Evolutionary conservation across 2,888 invertebrate species (phyloP).

Genomic region (Chloromyia formosa): DNA sequence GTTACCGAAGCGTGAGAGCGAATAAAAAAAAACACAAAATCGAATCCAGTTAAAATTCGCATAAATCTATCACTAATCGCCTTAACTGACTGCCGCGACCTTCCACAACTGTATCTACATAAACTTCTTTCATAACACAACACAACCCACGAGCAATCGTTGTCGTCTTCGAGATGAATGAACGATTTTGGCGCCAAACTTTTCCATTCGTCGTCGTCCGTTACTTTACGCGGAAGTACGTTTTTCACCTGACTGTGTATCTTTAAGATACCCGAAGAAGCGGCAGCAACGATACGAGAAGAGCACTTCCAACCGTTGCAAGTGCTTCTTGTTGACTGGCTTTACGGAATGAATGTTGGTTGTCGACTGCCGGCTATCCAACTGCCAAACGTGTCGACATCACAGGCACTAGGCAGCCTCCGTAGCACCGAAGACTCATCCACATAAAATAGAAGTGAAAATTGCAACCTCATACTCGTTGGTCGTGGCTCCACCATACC

Average conservation of each 20-base stretch:
- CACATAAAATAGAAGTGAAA: constrained; percentile 46
- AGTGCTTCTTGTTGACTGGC: constrained; percentile 42
- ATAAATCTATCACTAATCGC: not conserved
- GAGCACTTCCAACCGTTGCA: constrained; percentile 38
- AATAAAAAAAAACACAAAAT: constrained; percentile 4
- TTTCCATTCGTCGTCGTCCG: not conserved
- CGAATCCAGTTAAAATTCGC: not conserved
- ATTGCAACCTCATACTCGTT: constrained; percentile 35
- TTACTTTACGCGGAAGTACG: not conserved
- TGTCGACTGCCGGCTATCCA: constrained; percentile 11
- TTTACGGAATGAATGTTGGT: constrained; percentile 42
- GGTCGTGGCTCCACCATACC: not conserved
- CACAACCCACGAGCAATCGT: not conserved
- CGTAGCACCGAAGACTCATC: constrained; percentile 45
- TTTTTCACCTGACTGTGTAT: not conserved
- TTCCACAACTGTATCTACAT: not conserved
- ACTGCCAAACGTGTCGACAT: constrained; percentile 20
- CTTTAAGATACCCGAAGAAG: not conserved
- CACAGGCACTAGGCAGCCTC: constrained; percentile 29
- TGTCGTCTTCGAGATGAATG: not conserved
- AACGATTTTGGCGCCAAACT: constrained; percentile 24
- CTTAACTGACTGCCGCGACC: not conserved
- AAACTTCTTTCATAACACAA: not conserved
- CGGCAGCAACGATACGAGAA: constrained; percentile 2
- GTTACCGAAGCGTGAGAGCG: not conserved